Percentiles rank a stretch among this genome's conserved stretches.
Evolutionary conservation across 2,113 vertebrate genomes (phyloP).

Genomic region (Podarcis raffonei): DNA sequence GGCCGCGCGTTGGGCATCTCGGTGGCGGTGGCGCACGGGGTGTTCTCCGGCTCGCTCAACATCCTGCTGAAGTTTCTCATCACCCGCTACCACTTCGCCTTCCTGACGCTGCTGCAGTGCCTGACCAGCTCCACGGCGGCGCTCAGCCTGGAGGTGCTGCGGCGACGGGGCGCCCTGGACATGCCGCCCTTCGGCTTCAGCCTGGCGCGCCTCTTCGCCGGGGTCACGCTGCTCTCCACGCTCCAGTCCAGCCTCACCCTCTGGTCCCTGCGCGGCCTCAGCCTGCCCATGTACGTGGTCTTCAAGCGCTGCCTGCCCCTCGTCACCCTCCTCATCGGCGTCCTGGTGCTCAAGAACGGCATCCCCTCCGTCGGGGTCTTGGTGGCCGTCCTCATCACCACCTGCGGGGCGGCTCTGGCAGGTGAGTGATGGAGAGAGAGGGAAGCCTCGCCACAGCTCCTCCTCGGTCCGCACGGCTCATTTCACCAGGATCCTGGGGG

Average conservation of each 20-base stretch:
- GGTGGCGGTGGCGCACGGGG: slow-evolving; percentile 93
- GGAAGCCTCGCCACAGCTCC: background rate
- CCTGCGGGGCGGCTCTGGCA: slow-evolving; percentile 90
- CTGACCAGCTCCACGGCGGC: slow-evolving; percentile 89
- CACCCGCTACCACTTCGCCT: slow-evolving; percentile 86
- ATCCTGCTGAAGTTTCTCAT: slow-evolving; percentile 95
- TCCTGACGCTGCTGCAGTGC: slow-evolving; percentile 93
- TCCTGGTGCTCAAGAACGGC: slow-evolving; percentile 89
- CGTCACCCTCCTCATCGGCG: slow-evolving; percentile 90
- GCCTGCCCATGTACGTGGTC: slow-evolving; percentile 96
- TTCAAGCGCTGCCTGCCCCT: slow-evolving; percentile 97
- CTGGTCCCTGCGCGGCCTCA: slow-evolving; percentile 93
- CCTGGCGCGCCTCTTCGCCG: slow-evolving; percentile 88
- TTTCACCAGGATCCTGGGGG: background rate
- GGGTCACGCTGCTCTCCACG: slow-evolving; percentile 88
- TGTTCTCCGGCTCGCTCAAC: slow-evolving; percentile 94
- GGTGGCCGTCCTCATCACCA: slow-evolving; percentile 91
- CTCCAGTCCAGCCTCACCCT: slow-evolving; percentile 95
- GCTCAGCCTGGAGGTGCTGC: slow-evolving; percentile 85
- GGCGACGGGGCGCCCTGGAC: slow-evolving; percentile 83
- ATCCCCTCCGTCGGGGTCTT: slow-evolving; percentile 87
- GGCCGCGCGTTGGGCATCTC: slow-evolving; percentile 85
- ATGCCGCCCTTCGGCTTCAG: slow-evolving; percentile 87
- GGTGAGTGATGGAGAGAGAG: slow-evolving; percentile 76
- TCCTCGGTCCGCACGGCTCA: too few relatives aligned